Evolutionary conservation across 2,888 invertebrate species (phyloP), one percentile per base, ranked within the genome.

Genomic region (Cataglyphis livida): DNA sequence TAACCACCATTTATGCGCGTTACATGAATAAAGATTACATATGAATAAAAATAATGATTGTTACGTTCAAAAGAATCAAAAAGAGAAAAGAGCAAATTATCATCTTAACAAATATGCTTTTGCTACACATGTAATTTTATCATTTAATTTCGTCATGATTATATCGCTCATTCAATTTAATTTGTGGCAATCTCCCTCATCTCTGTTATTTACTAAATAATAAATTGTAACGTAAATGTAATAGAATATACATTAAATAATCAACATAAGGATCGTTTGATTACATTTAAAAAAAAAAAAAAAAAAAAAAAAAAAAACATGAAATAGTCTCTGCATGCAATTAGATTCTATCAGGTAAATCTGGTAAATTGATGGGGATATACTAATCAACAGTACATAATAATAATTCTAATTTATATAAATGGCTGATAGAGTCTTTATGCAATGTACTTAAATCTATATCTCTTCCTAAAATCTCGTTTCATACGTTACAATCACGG

Each of bases 191-290:
- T n/a, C 41, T 73, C 25, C n/a, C 25, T 28, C 73, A n/a, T 59
- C 5, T 59, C 38, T 38, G 54, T 57, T 35, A 21, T 32, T 61
- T 61, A 61, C 12, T 12, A 85, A 85, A 79, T 83, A 66, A 74
- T 87, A 91, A 87, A 89, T 83, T 5, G 6, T 51, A 51, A 51
- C n/a, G 7, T n/a, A 51, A 51, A 51, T 86, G 89, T 85, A 87
- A 90, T 91, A 92, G 86, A 81, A 87, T 92, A 92, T 84, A 75
- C 84, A 89, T 86, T 92, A 51, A 51, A 51, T 48, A 91, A 84
- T 90, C 84, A 89, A 90, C 90, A 91, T 88, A 90, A 89, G 87
- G 81, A 71, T 88, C 73, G 81, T 91, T 91, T 90, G 87, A 91
- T 92, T 92, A 91, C 84, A 89, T 87, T 87, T 85, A n/a, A n/a